phyloP scores from a whole-genome alignment of 2,797 vertebrate genomes.

The Enteromius radiatus region DNA sequence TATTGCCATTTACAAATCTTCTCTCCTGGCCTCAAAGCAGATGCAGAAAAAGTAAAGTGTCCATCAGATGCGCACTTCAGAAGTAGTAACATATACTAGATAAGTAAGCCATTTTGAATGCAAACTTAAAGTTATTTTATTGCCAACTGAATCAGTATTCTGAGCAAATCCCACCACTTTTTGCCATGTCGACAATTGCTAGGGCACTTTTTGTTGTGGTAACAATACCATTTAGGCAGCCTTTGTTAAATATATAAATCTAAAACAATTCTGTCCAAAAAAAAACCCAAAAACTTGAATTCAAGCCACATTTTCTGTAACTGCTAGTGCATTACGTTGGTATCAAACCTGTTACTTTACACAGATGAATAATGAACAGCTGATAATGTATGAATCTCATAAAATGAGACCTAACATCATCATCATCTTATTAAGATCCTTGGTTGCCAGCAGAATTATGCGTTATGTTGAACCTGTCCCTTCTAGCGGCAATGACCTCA shows the following conservation, averaged over 20 bases:
- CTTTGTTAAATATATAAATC: not conserved
- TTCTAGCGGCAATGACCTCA: slow-evolving; percentile 22
- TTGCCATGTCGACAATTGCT: not conserved
- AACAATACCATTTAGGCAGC: not conserved
- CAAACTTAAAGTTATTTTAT: not conserved
- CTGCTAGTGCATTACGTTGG: too few species aligned
- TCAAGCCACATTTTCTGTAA: not conserved
- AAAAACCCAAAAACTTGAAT: not conserved
- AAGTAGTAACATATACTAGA: not conserved
- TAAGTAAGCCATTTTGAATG: not conserved
- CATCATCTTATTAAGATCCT: slow-evolving; percentile 30
- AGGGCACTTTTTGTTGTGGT: not conserved
- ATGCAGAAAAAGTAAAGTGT: not conserved
- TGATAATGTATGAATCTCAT: slow-evolving; percentile 13
- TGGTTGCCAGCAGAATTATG: slow-evolving; percentile 3
- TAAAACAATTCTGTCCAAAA: not conserved
- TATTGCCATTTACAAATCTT: not conserved
- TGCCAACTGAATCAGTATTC: not conserved
- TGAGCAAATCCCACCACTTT: not conserved
- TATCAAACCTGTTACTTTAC: not conserved
- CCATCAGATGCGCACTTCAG: not conserved
- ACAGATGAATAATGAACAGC: not conserved
- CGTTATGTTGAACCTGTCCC: slow-evolving; percentile 18
- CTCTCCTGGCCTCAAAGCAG: not conserved
- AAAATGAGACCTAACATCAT: slow-evolving; percentile 3